Conservation (phyloP, 2,797 vertebrate genomes). For the Discoglossus pictus region DNA sequence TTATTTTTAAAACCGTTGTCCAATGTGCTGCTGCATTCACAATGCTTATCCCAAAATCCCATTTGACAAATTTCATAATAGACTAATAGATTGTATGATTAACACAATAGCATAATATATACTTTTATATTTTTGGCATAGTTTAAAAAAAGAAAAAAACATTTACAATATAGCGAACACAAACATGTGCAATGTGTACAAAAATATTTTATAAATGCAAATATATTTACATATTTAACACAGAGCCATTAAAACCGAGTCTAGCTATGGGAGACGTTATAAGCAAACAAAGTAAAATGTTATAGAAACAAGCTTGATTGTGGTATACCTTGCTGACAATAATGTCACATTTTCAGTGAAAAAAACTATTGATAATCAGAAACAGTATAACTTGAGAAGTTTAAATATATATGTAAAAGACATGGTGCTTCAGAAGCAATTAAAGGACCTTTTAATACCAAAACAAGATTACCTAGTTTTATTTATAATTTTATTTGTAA, state of each 20-base stretch:
- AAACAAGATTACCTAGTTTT: too few species aligned
- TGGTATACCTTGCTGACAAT: too few species aligned
- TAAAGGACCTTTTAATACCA: too few species aligned
- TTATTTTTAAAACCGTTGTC: conserved; percentile 24
- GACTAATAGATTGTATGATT: conserved; percentile 59
- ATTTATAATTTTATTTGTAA: too few species aligned
- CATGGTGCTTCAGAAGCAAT: too few species aligned
- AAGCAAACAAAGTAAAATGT: too few species aligned
- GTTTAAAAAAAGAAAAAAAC: conserved; percentile 67
- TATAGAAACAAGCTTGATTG: too few species aligned
- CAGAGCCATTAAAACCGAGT: background rate
- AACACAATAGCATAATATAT: conserved; percentile 57
- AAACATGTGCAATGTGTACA: conserved; percentile 66
- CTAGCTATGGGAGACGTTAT: too few species aligned
- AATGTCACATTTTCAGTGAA: too few species aligned
- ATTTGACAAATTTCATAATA: conserved; percentile 47
- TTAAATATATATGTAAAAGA: too few species aligned
- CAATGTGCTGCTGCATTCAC: conserved; percentile 20
- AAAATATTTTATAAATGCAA: conserved; percentile 74
- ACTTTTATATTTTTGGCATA: conserved; percentile 67
- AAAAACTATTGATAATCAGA: too few species aligned
- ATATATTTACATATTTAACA: conserved; percentile 68
- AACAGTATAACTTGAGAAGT: too few species aligned
- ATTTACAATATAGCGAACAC: conserved; percentile 69
- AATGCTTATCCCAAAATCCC: conserved; percentile 49